Base-by-base conservation (phyloP, 2,113 vertebrate genomes). In the Pygoscelis adeliae region DNA sequence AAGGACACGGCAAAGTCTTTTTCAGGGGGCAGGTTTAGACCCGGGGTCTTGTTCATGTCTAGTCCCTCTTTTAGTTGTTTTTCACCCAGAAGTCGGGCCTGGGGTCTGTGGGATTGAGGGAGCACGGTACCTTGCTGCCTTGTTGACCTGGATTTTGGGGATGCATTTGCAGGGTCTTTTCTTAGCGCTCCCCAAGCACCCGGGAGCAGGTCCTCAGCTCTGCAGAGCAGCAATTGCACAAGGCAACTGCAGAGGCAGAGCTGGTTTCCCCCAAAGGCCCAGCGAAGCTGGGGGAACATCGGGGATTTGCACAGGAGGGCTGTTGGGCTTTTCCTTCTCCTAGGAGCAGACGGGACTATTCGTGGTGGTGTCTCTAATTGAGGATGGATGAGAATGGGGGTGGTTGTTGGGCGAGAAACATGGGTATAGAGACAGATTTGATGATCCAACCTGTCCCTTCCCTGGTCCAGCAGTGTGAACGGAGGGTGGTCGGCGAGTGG, bases 341-440 rank as follows among this genome's bases (percentile, higher is more conserved):
- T 14, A 7, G 52, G 44, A 90, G 52, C 49, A 59, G 26, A 44
- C 0, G 0, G n/a, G 66, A 27, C 87, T 59, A 38, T 80, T 86
- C 29, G 49, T 36, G 36, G 34, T 34, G 25, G 0, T 59, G 58
- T 42, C 52, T 59, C 10, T 47, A 8, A 32, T 0, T 29, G 56
- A 69, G 79, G 71, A 55, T 11, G 7, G 62, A 63, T 63, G 55
- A 71, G 38, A 82, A 5, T 0, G 5, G 17, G 4, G 32, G 12
- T 38, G 44, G 38, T 4, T 63, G 8, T 74, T 29, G 52, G 62
- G 40, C 0, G 0, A 88, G 47, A 72, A 90, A 46, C 2, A 0
- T 9, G 74, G 17, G 17, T 66, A 15, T 50, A 38, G 50, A 53
- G 73, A 13, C 26, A 46, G 65, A 74, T 71, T 42, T 38, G 29